These are phyloP conservation scores for Crotalus viridis DNA, from an alignment of 2,113 vertebrate species.

Conservation along the genomic window DNA sequence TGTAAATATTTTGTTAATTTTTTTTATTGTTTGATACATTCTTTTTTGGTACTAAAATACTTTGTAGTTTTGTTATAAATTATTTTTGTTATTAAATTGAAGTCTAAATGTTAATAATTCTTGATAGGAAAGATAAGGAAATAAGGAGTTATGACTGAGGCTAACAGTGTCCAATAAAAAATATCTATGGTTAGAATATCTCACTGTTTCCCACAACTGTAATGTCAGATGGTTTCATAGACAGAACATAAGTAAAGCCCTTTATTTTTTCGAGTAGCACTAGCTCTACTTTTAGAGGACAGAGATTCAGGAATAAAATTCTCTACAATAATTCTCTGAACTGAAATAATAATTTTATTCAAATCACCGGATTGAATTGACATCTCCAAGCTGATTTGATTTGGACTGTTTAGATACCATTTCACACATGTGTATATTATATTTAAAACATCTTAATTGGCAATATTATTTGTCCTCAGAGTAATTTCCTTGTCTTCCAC, in stretches of 20 bases:
- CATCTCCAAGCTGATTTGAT: neutral
- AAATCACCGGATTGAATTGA: neutral
- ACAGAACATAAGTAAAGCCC: neutral
- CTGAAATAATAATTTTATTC: neutral
- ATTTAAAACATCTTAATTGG: neutral
- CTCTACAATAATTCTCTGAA: neutral
- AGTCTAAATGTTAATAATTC: neutral
- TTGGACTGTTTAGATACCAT: neutral
- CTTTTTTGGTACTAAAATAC: neutral
- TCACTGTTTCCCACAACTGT: neutral
- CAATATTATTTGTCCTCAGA: neutral
- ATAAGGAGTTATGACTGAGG: neutral
- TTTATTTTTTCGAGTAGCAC: neutral
- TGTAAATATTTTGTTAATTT: neutral
- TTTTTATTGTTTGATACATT: constrained; percentile 11
- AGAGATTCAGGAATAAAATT: neutral
- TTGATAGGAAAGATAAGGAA: neutral
- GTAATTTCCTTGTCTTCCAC: constrained; percentile 24
- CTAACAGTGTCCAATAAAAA: neutral
- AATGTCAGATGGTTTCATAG: neutral
- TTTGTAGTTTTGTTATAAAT: constrained; percentile 2
- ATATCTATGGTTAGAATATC: neutral
- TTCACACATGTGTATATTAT: neutral
- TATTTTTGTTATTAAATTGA: constrained; percentile 23
- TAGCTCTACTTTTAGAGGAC: constrained; percentile 6